Evolutionary conservation across 1,140 invertebrate species (phyloP).

Genomic region (Cryptotermes secundus): DNA sequence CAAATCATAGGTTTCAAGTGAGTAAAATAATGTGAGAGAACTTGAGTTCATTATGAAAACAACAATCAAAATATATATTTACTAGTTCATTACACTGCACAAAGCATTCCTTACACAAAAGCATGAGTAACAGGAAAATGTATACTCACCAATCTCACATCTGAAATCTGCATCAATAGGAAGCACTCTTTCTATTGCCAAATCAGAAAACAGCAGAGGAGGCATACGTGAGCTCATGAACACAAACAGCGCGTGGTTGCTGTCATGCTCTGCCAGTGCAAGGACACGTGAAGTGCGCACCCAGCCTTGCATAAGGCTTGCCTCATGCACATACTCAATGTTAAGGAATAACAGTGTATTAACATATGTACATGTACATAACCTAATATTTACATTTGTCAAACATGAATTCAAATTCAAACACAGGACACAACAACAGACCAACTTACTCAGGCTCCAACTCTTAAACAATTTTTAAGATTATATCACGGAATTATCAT

Average conservation of each 20-base stretch:
- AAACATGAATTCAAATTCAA: neutral
- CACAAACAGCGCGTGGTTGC: conserved; percentile 63
- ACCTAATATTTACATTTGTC: neutral
- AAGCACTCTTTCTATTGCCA: conserved; percentile 69
- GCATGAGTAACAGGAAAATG: too few relatives aligned
- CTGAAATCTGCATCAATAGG: conserved; percentile 74
- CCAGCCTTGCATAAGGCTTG: conserved; percentile 57
- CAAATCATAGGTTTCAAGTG: too few relatives aligned
- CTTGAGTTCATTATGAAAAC: too few relatives aligned
- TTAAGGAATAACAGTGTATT: conserved; percentile 31
- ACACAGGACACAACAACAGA: neutral
- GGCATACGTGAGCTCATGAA: conserved; percentile 58
- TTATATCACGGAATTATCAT: neutral
- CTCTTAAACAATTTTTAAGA: neutral
- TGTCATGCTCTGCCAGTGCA: conserved; percentile 64
- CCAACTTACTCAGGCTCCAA: neutral
- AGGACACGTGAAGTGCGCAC: conserved; percentile 56
- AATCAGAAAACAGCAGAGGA: conserved; percentile 65
- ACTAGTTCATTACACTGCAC: too few relatives aligned
- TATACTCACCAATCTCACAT: conserved; percentile 66
- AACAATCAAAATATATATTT: too few relatives aligned
- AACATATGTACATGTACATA: neutral
- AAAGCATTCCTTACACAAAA: too few relatives aligned
- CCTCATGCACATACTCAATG: conserved; percentile 46
- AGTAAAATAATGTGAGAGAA: too few relatives aligned